Evolutionary conservation across 2,113 vertebrate species (phyloP).

Genomic region (Ovis aries): DNA sequence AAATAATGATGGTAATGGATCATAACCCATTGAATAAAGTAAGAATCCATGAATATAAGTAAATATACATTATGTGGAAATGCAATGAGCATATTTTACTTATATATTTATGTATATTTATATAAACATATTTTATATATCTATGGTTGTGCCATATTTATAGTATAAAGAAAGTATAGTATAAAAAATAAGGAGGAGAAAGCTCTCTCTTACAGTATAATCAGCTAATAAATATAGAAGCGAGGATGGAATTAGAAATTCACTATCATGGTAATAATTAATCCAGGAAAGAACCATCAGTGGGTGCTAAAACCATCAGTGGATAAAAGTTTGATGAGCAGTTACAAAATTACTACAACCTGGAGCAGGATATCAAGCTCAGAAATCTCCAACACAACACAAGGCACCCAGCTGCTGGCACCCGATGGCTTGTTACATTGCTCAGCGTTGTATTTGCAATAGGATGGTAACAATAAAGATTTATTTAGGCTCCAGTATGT

Average conservation of each 20-base stretch:
- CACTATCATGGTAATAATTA: neutral
- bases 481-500: neutral
- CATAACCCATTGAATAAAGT: neutral
- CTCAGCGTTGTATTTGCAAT: neutral
- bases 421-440: neutral
- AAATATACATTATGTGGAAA: neutral
- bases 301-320: neutral
- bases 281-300: neutral
- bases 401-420: neutral
- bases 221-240: neutral
- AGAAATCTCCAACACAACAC: neutral
- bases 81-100: neutral
- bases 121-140: neutral
- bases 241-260: neutral
- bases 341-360: neutral
- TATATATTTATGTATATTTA: neutral
- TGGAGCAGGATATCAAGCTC: neutral
- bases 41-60: neutral
- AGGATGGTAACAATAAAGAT: neutral
- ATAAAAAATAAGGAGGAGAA: neutral
- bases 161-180: neutral
- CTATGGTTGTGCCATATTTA: neutral
- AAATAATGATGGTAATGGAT: neutral
- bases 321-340: neutral
- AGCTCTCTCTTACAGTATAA: neutral